phyloP scores from a whole-genome alignment of 2,113 vertebrate genomes.

The Ameiurus melas region DNA sequence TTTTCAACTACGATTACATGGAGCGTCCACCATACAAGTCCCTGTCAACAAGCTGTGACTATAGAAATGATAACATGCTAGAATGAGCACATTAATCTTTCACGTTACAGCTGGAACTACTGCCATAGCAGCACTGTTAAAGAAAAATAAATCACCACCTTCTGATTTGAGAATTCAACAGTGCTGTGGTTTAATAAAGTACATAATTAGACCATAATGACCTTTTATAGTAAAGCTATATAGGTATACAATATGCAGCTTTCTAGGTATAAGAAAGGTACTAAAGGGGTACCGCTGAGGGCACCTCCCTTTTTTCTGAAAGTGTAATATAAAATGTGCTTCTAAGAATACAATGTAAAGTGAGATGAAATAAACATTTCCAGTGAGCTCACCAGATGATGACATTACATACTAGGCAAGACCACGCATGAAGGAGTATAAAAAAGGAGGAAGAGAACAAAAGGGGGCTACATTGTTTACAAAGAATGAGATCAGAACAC shows the following conservation, averaged over 20 bases:
- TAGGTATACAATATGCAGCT: neutral
- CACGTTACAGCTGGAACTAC: neutral
- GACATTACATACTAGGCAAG: slow-evolving; percentile 34
- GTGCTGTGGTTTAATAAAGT: neutral
- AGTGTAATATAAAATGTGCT: neutral
- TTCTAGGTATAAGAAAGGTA: neutral
- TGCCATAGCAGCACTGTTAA: neutral
- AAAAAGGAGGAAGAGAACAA: neutral
- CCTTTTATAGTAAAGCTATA: neutral
- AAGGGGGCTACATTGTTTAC: slow-evolving; percentile 11
- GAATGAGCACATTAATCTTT: neutral
- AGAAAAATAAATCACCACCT: neutral
- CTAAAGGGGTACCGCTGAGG: neutral
- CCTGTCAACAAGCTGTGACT: neutral
- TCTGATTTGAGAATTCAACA: neutral
- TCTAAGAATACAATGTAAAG: neutral
- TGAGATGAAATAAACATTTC: neutral
- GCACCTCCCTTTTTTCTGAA: neutral
- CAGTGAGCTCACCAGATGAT: slow-evolving; percentile 3
- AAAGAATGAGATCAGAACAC: slow-evolving; percentile 32
- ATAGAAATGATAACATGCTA: neutral
- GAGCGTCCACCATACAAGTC: neutral
- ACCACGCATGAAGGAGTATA: slow-evolving; percentile 26
- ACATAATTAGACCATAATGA: neutral
- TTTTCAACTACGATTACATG: too few relatives aligned